phyloP scores from a whole-genome alignment of 64 coral and sea anemone genomes.

The Stylophora pistillata region DNA sequence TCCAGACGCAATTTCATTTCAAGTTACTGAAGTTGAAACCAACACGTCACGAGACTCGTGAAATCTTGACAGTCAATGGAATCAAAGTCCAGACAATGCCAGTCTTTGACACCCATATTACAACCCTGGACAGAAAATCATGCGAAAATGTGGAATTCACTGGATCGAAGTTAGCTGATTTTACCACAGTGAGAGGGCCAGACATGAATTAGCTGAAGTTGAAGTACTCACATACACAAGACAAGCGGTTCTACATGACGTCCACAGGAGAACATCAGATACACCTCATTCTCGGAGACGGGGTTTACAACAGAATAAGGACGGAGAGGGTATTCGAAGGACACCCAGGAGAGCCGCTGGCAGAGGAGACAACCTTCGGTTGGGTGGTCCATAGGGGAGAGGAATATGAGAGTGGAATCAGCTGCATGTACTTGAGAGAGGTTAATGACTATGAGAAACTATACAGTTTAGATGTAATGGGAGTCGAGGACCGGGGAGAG shows the following conservation, averaged over 20 bases:
- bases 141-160: slow-evolving; percentile 24
- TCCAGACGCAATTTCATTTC: slow-evolving; percentile 70
- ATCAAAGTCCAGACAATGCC: too few relatives aligned
- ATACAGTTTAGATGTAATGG: slow-evolving; percentile 32
- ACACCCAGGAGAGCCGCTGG: slow-evolving; percentile 33
- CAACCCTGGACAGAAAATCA: not conserved
- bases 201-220: not conserved
- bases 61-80: too few relatives aligned
- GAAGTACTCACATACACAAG: too few relatives aligned
- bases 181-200: slow-evolving; percentile 20
- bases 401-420: not conserved
- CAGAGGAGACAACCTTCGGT: slow-evolving; percentile 32
- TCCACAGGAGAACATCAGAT: not conserved
- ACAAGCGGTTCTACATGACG: slow-evolving; percentile 1
- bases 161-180: slow-evolving; percentile 19
- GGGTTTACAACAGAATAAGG: too few relatives aligned
- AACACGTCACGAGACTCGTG: too few relatives aligned
- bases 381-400: slow-evolving; percentile 47
- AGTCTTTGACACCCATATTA: too few relatives aligned
- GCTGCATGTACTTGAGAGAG: not conserved
- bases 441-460: slow-evolving; percentile 31
- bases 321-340: slow-evolving; percentile 47
- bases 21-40: slow-evolving; percentile 49
- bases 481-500: slow-evolving; percentile 24
- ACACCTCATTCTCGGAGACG: too few relatives aligned